Conservation (phyloP, 2,113 vertebrate genomes). For the Dissostichus mawsoni region DNA sequence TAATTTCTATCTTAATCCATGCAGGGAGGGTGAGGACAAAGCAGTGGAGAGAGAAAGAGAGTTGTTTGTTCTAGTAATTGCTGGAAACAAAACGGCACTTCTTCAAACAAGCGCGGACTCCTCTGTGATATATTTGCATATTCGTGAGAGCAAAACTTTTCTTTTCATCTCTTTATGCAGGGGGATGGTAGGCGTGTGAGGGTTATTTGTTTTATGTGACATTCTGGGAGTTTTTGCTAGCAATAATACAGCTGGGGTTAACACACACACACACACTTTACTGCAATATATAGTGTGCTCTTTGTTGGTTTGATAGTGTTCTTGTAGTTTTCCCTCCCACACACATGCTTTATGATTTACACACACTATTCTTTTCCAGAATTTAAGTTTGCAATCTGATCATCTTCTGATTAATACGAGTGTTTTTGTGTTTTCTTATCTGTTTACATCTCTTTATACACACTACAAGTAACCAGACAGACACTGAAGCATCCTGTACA, state of each 20-base stretch:
- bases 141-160: conserved; percentile 74
- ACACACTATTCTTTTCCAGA: neutral
- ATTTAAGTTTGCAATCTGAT: conserved; percentile 23
- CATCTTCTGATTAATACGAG: conserved; percentile 25
- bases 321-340: neutral
- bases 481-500: neutral
- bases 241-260: conserved; percentile 35
- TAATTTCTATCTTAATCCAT: conserved; percentile 59
- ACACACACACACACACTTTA: neutral
- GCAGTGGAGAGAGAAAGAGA: conserved; percentile 17
- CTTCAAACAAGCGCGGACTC: conserved; percentile 81
- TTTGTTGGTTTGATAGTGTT: neutral
- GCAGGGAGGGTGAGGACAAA: neutral
- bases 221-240: conserved; percentile 54
- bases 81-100: conserved; percentile 81
- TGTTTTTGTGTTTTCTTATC: conserved; percentile 24
- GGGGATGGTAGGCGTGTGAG: neutral
- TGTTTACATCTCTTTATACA: conserved; percentile 29
- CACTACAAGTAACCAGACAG: conserved; percentile 19
- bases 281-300: neutral
- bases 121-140: conserved; percentile 82
- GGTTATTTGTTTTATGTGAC: conserved; percentile 70
- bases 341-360: neutral
- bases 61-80: conserved; percentile 87
- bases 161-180: conserved; percentile 41